Percentiles rank a stretch among this genome's conserved stretches.
phyloP scores from a whole-genome alignment of 2,888 invertebrate species.

The Sicus ferrugineus region DNA sequence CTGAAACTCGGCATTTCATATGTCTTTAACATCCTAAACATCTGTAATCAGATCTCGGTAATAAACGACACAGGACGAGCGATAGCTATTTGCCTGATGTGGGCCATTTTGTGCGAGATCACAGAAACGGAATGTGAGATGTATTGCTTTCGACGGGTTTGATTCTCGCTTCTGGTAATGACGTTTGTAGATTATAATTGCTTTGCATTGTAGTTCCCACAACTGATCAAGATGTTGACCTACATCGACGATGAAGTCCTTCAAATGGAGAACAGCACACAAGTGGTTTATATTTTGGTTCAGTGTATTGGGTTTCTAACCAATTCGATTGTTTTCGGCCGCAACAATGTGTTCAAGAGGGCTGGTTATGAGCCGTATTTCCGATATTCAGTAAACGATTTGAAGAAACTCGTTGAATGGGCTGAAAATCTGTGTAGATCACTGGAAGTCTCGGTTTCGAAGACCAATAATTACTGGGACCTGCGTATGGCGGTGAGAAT shows the following conservation, averaged over 20 bases:
- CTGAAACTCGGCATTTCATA: conserved; percentile 41
- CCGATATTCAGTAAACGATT: conserved; percentile 39
- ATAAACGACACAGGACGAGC: conserved; percentile 47
- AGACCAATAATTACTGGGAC: conserved; percentile 42
- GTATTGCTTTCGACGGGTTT: conserved; percentile 48
- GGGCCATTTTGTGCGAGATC: conserved; percentile 47
- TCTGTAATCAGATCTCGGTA: conserved; percentile 47
- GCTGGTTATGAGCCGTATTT: conserved; percentile 49
- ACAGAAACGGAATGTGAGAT: conserved; percentile 45
- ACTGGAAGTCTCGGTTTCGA: conserved; percentile 38
- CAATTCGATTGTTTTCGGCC: conserved; percentile 42
- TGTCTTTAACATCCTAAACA: conserved; percentile 44
- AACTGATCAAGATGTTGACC: conserved; percentile 43
- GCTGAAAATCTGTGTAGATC: conserved; percentile 40
- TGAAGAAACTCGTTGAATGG: conserved; percentile 44
- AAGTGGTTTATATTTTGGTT: conserved; percentile 46
- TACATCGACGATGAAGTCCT: conserved; percentile 45
- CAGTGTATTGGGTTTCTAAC: conserved; percentile 47
- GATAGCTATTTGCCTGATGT: conserved; percentile 46
- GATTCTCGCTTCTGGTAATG: not conserved
- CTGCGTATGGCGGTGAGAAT: conserved; percentile 42
- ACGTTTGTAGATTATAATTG: not conserved
- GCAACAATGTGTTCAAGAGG: conserved; percentile 47
- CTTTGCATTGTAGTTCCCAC: conserved; percentile 38
- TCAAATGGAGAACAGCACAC: conserved; percentile 43